Conservation (phyloP, 64 coral and sea anemone genomes). For the Montipora capricornis region DNA sequence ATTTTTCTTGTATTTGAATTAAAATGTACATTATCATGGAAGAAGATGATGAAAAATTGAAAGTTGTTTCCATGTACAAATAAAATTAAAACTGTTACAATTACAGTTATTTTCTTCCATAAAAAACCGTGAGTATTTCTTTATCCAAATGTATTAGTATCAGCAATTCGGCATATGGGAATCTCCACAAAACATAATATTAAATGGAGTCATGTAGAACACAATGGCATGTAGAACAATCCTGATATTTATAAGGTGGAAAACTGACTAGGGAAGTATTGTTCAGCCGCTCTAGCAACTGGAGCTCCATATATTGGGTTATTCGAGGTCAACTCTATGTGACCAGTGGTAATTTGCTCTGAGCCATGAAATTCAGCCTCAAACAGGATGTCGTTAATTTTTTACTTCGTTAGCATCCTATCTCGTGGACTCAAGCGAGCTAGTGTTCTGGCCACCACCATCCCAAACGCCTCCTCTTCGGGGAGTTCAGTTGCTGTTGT, state of each 20-base stretch:
- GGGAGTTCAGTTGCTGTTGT: background rate
- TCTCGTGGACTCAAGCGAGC: background rate
- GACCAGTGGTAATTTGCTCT: background rate
- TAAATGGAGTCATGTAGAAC: background rate
- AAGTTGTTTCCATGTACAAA: background rate
- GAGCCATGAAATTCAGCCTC: conserved; percentile 52
- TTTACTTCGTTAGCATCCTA: conserved; percentile 23
- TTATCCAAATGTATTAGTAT: conserved; percentile 2
- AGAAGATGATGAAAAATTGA: background rate
- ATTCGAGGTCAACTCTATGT: background rate
- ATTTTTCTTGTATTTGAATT: background rate
- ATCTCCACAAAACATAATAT: background rate
- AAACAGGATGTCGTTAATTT: conserved; percentile 27
- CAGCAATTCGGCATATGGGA: background rate
- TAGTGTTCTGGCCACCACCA: background rate
- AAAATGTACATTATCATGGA: background rate
- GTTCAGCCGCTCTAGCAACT: conserved; percentile 6
- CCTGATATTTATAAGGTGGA: background rate
- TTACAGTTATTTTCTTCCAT: background rate
- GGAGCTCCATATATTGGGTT: conserved; percentile 27
- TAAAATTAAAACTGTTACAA: conserved; percentile 3
- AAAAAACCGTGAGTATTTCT: background rate
- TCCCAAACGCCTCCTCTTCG: background rate
- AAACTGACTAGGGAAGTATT: background rate
- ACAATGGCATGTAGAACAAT: background rate